Base-by-base conservation (phyloP, 2,113 vertebrate species). In the Motacilla alba region DNA sequence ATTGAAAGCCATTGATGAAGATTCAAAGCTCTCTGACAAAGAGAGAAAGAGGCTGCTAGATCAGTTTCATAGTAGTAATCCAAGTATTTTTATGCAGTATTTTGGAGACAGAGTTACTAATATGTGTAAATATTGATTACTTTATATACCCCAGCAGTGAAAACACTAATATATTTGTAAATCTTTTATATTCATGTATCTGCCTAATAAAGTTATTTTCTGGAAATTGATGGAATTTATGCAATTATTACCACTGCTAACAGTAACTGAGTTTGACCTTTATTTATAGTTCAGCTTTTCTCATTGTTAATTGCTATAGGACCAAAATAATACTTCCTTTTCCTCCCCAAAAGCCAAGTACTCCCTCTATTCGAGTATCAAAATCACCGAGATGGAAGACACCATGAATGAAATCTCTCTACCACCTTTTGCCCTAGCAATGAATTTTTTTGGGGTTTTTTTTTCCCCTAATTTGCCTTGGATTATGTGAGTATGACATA, bases 41-140 rank as follows among this genome's bases (percentile, higher is more conserved):
- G 99, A 99, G 69, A 99, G 98, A 97, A 99, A 98, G 77, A 98
- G 98, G 26, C 94, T 99, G 84, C 97, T 99, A 67, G 98, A 97
- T 87, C 99, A 99, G 76, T 99, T 99, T 97, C 99, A 99, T 56
- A 99, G 98, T 97, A 99, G 98, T 88, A 99, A 99, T 70, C 99
- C 99, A 8, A 98, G 98, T 52, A 98, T 99, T 95, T 99, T 99
- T 96, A 98, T 98, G 94, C 98, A 99, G 69, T 99, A 99, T 98
- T 99, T 99, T 98, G 99, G 98, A 92, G 98, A 98, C 72, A 98
- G 98, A 98, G 92, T 98, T 94, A 98, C 97, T 88, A 98, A 94
- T 87, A 85, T 98, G 60, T 98, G 97, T 97, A 95, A 72, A 80
- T 89, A 21, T 56, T 83, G 41, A 39, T 60, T 56, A 28, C 76